phyloP scores from a whole-genome alignment of 2,888 invertebrate species.

The Eretmocerus hayati region DNA sequence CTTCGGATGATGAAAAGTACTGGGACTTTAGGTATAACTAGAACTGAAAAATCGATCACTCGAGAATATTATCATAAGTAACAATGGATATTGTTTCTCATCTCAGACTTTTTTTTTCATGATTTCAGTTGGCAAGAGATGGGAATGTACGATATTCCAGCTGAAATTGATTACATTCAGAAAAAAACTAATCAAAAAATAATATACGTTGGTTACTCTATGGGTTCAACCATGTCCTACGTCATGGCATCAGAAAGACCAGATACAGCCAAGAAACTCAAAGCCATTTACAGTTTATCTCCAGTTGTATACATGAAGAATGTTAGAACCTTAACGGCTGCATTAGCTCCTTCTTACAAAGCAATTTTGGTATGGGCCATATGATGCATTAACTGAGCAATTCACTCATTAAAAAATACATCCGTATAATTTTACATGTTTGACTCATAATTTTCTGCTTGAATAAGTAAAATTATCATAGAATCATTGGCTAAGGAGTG shows the following conservation, averaged over 20 bases:
- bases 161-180: slow-evolving; percentile 46
- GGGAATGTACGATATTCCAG: slow-evolving; percentile 78
- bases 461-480: too few relatives aligned
- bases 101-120: too few relatives aligned
- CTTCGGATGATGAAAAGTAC: too few relatives aligned
- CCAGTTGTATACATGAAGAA: slow-evolving; percentile 65
- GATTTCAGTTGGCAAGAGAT: slow-evolving; percentile 81
- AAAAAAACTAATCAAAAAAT: slow-evolving; percentile 48
- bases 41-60: too few relatives aligned
- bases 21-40: too few relatives aligned
- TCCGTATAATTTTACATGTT: too few relatives aligned
- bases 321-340: slow-evolving; percentile 62
- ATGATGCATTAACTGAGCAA: neutral
- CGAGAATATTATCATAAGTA: too few relatives aligned
- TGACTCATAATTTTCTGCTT: too few relatives aligned
- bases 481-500: too few relatives aligned
- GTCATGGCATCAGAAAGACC: slow-evolving; percentile 63
- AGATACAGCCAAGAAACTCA: slow-evolving; percentile 60
- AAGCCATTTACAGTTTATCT: slow-evolving; percentile 59
- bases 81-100: too few relatives aligned
- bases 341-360: slow-evolving; percentile 60
- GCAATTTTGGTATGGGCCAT: slow-evolving; percentile 58
- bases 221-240: slow-evolving; percentile 67
- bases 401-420: too few relatives aligned
- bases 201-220: slow-evolving; percentile 39